Conservation (phyloP, 2,888 invertebrate species). For the Urechis unicinctus region DNA sequence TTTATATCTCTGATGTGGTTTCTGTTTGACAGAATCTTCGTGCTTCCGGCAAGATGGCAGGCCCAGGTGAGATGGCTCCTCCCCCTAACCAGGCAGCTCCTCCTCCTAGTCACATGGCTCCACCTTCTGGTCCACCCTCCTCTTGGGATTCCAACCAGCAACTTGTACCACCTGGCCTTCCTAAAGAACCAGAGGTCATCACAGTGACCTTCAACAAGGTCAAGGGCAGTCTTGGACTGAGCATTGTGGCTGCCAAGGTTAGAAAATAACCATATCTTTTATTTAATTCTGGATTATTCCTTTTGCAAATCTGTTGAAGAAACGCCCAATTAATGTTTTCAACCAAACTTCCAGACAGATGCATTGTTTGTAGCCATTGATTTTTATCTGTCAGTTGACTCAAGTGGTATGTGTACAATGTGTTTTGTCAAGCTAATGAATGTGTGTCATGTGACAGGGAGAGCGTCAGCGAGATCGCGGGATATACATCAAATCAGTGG, state of each 20-base stretch:
- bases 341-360: too few species aligned
- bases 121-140: background rate
- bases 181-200: slow-evolving; percentile 63
- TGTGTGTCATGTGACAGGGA: slow-evolving; percentile 59
- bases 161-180: background rate
- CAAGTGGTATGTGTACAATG: background rate
- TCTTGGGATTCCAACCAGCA: background rate
- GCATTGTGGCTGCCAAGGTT: slow-evolving; percentile 96
- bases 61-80: too few species aligned
- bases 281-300: background rate
- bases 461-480: slow-evolving; percentile 78
- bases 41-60: too few species aligned
- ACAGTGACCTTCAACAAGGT: slow-evolving; percentile 87
- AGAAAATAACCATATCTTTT: slow-evolving; percentile 20
- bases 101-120: too few species aligned
- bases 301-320: too few species aligned
- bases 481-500: slow-evolving; percentile 98
- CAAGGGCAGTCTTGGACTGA: slow-evolving; percentile 93
- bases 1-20: too few species aligned
- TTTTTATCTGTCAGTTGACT: background rate
- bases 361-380: too few species aligned
- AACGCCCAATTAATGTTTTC: too few species aligned
- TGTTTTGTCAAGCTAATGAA: background rate
- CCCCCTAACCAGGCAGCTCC: too few species aligned
- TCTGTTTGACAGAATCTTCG: too few species aligned